phyloP scores from a whole-genome alignment of 2,888 invertebrate species.

The Aelia acuminata region DNA sequence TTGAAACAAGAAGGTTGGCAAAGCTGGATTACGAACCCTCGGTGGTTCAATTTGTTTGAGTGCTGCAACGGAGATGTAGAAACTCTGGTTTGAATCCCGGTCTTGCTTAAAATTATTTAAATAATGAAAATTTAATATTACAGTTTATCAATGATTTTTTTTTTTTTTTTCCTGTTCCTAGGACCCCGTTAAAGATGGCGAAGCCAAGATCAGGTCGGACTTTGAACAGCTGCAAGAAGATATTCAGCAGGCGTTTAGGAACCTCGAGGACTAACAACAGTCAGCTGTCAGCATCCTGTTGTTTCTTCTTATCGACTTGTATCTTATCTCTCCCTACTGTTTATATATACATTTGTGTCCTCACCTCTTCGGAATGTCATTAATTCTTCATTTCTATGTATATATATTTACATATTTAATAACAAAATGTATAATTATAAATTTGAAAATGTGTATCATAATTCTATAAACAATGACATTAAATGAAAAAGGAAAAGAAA shows the following conservation, averaged over 20 bases:
- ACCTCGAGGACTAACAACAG: conserved; percentile 92
- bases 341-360: conserved; percentile 43
- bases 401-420: conserved; percentile 53
- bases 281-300: conserved; percentile 19
- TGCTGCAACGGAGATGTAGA: too few species aligned
- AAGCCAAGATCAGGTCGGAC: conserved; percentile 96
- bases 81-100: too few species aligned
- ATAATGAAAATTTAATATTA: too few species aligned
- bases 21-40: too few species aligned
- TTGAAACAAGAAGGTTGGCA: too few species aligned
- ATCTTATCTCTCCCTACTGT: conserved; percentile 48
- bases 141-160: too few species aligned
- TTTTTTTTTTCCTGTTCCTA: conserved; percentile 68
- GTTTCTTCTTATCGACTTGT: conserved; percentile 29
- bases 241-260: conserved; percentile 97
- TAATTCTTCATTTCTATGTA: conserved; percentile 47
- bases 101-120: too few species aligned
- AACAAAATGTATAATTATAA: conserved; percentile 56
- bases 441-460: conserved; percentile 50
- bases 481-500: conserved; percentile 16
- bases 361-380: conserved; percentile 52
- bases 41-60: too few species aligned
- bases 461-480: conserved; percentile 43
- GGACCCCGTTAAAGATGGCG: conserved; percentile 99
- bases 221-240: conserved; percentile 97